A percentile compares a stretch with the other conserved stretches of the same genome.
Conservation (phyloP, 2,888 invertebrate genomes). For the Torymus texanus region DNA sequence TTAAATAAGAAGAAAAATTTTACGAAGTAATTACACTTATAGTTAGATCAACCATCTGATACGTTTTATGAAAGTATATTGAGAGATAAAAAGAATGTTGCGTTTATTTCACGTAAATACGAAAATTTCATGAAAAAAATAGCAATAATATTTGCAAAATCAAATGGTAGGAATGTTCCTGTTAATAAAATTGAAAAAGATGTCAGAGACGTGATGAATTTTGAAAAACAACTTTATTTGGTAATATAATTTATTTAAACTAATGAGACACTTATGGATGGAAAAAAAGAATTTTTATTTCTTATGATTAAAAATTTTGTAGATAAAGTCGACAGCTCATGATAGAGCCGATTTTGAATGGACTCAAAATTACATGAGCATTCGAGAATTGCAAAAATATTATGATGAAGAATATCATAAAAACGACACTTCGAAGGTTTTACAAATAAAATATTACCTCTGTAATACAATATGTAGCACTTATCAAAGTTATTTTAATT, state of each 20-base stretch:
- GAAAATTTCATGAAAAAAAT: constrained; percentile 21
- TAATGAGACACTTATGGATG: background rate
- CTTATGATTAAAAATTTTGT: background rate
- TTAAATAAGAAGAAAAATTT: background rate
- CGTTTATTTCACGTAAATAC: background rate
- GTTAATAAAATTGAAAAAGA: background rate
- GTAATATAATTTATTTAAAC: constrained; percentile 4
- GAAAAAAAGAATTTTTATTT: background rate
- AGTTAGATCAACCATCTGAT: constrained; percentile 1
- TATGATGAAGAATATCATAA: constrained; percentile 3
- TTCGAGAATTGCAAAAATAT: constrained; percentile 13
- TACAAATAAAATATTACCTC: background rate
- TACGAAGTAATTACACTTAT: background rate
- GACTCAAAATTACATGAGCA: constrained; percentile 15
- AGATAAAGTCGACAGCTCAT: constrained; percentile 6
- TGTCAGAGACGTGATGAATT: constrained; percentile 7
- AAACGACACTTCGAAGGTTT: background rate
- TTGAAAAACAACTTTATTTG: constrained; percentile 6
- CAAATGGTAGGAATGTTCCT: background rate
- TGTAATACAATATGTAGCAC: background rate
- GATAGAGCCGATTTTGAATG: constrained; percentile 1
- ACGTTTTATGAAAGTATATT: constrained; percentile 18
- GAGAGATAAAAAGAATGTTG: background rate
- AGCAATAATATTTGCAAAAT: constrained; percentile 6
- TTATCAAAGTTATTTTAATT: background rate